Evolutionary conservation across 2,113 vertebrate species (phyloP).

Genomic region (Oryzias celebensis): DNA sequence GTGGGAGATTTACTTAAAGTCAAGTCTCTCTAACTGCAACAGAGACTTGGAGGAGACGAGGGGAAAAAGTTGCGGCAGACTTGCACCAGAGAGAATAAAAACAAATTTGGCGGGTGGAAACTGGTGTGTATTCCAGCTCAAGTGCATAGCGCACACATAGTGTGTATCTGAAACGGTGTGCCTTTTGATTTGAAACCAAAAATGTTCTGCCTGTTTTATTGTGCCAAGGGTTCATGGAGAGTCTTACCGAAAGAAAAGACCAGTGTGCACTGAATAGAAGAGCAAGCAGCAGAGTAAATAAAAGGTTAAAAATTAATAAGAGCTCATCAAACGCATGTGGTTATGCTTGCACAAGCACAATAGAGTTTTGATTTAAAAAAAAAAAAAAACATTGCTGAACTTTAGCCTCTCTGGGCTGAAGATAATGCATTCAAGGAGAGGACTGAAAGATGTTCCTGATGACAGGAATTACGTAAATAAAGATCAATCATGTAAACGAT

Average conservation of each 20-base stretch:
- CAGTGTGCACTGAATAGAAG: constrained; percentile 7
- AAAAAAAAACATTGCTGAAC: constrained; percentile 13
- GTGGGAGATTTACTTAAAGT: constrained; percentile 23
- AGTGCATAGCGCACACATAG: constrained; percentile 7
- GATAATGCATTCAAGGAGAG: constrained; percentile 28
- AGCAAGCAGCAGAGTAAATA: constrained; percentile 2
- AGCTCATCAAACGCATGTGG: background rate
- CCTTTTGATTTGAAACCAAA: constrained; percentile 27
- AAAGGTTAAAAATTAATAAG: constrained; percentile 13
- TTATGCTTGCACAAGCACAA: too few relatives aligned
- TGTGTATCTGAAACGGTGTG: constrained; percentile 15
- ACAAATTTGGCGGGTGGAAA: constrained; percentile 10
- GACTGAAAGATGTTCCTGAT: background rate
- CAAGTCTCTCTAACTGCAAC: constrained; percentile 30
- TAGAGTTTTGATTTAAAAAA: constrained; percentile 1
- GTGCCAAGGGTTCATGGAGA: constrained; percentile 51
- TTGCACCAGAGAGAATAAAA: constrained; percentile 7
- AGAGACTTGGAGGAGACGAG: constrained; percentile 4
- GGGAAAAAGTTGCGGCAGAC: constrained; percentile 8
- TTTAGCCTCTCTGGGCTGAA: constrained; percentile 19
- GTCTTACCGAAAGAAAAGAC: constrained; percentile 7
- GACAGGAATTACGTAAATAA: background rate
- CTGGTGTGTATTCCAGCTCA: constrained; percentile 27
- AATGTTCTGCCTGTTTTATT: constrained; percentile 36
- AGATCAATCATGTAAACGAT: too few relatives aligned